Evolutionary conservation across 2,888 invertebrate species (phyloP).

Genomic region (Teleogryllus oceanicus): DNA sequence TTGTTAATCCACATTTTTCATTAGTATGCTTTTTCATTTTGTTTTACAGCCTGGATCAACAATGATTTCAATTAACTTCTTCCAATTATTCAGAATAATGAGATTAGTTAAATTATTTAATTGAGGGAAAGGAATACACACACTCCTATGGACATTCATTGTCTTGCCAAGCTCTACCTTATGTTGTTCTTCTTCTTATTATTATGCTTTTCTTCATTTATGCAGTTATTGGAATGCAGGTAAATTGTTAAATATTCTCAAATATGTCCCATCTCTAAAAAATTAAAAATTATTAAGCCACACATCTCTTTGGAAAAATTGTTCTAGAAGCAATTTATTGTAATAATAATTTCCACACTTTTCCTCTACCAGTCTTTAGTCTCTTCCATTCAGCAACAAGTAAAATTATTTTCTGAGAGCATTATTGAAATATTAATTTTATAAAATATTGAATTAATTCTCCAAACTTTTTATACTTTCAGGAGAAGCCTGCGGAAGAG

Average conservation of each 20-base stretch:
- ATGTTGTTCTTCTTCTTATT: constrained; percentile 95
- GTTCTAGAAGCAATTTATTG: constrained; percentile 80
- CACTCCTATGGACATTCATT: constrained; percentile 97
- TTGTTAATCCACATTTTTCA: not conserved
- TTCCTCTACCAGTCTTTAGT: constrained; percentile 94
- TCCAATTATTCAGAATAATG: constrained; percentile 99
- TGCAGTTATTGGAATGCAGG: constrained; percentile 99
- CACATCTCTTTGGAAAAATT: constrained; percentile 92
- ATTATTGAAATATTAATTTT: not conserved
- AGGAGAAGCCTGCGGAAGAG: constrained; percentile 70
- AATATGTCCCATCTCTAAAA: no score
- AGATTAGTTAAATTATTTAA: constrained; percentile 90
- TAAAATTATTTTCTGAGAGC: constrained; percentile 41
- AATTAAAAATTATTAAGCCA: no score
- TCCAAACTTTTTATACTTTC: constrained; percentile 34
- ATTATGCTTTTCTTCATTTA: constrained; percentile 99
- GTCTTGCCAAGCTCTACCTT: constrained; percentile 98
- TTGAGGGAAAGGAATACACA: constrained; percentile 96
- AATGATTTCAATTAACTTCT: constrained; percentile 96
- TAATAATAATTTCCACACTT: constrained; percentile 99
- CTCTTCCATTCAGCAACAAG: constrained; percentile 92
- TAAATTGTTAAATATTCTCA: constrained; percentile 46
- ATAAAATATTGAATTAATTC: no score
- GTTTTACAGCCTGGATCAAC: constrained; percentile 63
- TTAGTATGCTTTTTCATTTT: not conserved